phyloP scores from a whole-genome alignment of 2,888 invertebrate species.

The Caenorhabditis sp. region DNA sequence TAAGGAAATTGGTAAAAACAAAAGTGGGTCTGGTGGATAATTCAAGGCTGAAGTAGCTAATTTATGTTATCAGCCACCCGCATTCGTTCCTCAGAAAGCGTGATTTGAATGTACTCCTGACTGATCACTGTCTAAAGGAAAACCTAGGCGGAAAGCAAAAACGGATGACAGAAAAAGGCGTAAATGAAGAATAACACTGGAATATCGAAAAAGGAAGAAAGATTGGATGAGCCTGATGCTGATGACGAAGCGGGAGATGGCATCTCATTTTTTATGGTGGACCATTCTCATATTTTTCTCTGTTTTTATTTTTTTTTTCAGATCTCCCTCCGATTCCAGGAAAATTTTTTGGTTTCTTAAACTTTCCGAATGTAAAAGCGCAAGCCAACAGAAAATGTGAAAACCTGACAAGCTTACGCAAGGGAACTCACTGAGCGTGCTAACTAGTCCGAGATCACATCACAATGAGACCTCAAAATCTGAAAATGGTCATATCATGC shows the following conservation, averaged over 20 bases:
- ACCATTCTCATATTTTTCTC: constrained; percentile 7
- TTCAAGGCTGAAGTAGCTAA: background rate
- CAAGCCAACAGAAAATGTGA: too few species aligned
- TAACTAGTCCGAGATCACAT: background rate
- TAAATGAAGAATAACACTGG: constrained; percentile 30
- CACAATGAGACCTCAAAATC: background rate
- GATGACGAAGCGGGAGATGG: constrained; percentile 9
- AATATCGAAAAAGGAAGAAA: constrained; percentile 40
- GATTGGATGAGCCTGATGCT: constrained; percentile 37
- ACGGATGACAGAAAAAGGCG: background rate
- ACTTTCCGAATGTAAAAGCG: too few species aligned
- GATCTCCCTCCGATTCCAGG: background rate
- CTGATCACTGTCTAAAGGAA: constrained; percentile 3
- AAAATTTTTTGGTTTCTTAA: too few species aligned
- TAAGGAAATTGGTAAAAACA: constrained; percentile 8
- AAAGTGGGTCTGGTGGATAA: background rate
- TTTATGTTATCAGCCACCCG: background rate
- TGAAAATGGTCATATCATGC: constrained; percentile 9
- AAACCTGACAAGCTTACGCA: too few species aligned
- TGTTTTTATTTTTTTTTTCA: constrained; percentile 2
- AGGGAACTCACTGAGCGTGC: too few species aligned
- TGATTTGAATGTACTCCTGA: constrained; percentile 3
- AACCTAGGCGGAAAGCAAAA: constrained; percentile 3
- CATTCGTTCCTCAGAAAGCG: constrained; percentile 5
- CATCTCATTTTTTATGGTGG: constrained; percentile 46